phyloP scores from a whole-genome alignment of 2,888 invertebrate species.

The Argyra leucocephala region DNA sequence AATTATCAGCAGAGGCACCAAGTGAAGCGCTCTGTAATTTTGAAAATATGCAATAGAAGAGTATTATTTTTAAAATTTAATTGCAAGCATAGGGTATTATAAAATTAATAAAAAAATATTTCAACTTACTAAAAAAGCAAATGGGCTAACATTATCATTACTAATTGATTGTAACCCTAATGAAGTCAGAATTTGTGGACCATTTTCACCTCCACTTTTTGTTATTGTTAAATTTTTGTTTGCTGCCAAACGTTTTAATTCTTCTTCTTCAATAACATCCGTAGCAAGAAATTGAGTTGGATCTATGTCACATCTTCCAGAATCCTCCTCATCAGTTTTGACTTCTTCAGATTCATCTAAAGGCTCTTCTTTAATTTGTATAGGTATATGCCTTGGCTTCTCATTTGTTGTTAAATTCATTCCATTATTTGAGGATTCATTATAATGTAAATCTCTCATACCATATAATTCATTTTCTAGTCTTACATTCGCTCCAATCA shows the following conservation, averaged over 20 bases:
- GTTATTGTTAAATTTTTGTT: conserved; percentile 11
- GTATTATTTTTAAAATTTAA: not conserved
- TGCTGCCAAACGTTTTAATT: conserved; percentile 10
- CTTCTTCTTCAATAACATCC: conserved; percentile 21
- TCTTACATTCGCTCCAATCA: conserved; percentile 26
- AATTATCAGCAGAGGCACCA: conserved; percentile 19
- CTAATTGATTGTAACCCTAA: conserved; percentile 26
- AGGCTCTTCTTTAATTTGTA: conserved; percentile 41
- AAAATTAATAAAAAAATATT: not conserved
- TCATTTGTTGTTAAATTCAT: not conserved
- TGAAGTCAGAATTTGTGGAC: conserved; percentile 29
- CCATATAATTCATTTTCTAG: conserved; percentile 9
- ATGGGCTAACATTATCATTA: conserved; percentile 23
- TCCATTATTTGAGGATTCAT: not conserved
- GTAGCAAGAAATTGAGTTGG: conserved; percentile 40
- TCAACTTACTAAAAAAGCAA: conserved; percentile 23
- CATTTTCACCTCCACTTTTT: conserved; percentile 15
- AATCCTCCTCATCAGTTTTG: conserved; percentile 31
- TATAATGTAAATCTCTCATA: not conserved
- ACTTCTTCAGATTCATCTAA: conserved; percentile 33
- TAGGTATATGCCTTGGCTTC: conserved; percentile 23
- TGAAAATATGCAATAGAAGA: not conserved
- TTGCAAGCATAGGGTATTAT: not conserved
- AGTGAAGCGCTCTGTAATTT: conserved; percentile 9
- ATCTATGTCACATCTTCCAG: conserved; percentile 37